phyloP scores from a whole-genome alignment of 1,140 invertebrate species.

The Hyles vespertilio region DNA sequence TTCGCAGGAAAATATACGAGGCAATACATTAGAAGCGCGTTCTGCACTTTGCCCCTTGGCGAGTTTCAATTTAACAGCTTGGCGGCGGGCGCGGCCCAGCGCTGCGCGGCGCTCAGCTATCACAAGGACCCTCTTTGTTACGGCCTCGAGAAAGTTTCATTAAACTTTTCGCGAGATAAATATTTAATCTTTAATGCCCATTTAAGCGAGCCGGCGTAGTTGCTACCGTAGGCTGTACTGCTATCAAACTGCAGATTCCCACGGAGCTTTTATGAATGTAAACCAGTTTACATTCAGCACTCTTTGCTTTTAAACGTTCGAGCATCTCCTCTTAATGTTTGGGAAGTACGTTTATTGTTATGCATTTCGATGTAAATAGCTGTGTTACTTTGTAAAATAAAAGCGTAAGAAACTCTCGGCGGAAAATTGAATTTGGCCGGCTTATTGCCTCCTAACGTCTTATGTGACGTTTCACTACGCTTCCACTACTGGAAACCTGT shows the following conservation, averaged over 20 bases:
- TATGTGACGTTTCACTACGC: slow-evolving; percentile 11
- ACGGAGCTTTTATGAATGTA: slow-evolving; percentile 38
- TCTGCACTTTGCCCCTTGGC: slow-evolving; percentile 38
- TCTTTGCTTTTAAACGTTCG: slow-evolving; percentile 16
- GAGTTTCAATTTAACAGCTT: slow-evolving; percentile 35
- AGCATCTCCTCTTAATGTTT: slow-evolving; percentile 14
- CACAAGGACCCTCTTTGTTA: slow-evolving; percentile 41
- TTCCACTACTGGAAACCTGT: slow-evolving; percentile 1
- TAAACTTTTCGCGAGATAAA: slow-evolving; percentile 55
- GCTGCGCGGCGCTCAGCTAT: slow-evolving; percentile 20
- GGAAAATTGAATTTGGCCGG: slow-evolving; percentile 13
- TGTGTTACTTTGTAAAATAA: slow-evolving; percentile 9
- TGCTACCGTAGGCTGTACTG: slow-evolving; percentile 38
- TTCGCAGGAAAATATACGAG: slow-evolving; percentile 36
- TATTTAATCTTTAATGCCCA: slow-evolving; percentile 63
- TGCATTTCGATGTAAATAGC: slow-evolving; percentile 15
- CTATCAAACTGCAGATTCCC: slow-evolving; percentile 43
- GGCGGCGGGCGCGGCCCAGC: slow-evolving; percentile 13
- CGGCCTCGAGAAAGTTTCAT: slow-evolving; percentile 38
- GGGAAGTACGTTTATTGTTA: slow-evolving; percentile 19
- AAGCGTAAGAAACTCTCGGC: slow-evolving; percentile 4
- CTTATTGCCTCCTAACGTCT: slow-evolving; percentile 10
- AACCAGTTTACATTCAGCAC: slow-evolving; percentile 31
- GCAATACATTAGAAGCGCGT: slow-evolving; percentile 37
- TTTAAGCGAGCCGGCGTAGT: slow-evolving; percentile 49